Base-by-base conservation (phyloP, 2,113 vertebrate genomes). In the Lycaon pictus region DNA sequence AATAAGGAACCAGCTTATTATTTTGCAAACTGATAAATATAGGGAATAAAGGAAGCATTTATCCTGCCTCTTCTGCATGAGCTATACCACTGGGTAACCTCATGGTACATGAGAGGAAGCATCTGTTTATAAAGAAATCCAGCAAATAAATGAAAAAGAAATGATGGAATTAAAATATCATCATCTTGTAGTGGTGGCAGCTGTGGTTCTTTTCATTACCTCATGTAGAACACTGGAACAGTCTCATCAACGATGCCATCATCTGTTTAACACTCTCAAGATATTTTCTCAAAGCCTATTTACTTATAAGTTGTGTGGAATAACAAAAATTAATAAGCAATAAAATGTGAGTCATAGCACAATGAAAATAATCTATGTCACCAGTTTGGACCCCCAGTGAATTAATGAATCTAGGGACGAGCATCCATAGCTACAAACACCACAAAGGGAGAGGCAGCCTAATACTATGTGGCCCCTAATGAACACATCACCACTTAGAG, bases 291-390 rank as follows among this genome's bases (percentile, higher is more conserved):
- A 62, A 94, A 84, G 82, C 53, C 86, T 60, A 65, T 83, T 87
- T 94, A 93, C 71, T 80, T 67, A 67, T 35, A 77, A 53, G 29
- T 13, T 32, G n/a, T 80, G 69, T 62, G 22, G 53, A 77, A 90
- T 85, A 77, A 91, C 53, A 86, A 97, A 97, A 93, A 83, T 55
- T 88, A 93, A 79, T 72, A 71, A 88, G 92, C 88, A 77, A 69
- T 82, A 95, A 53, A 60, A 79, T 82, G 37, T 77, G 83, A 77
- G 48, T 77, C 60, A 23, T 20, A 60, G 60, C 32, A 79, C 82
- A 74, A 25, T 79, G 79, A 77, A 95, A 93, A 87, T 32, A 55
- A 35, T 19, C 0, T 11, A 23, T 7, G 35, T 37, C 72, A 55
- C 74, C n/a, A 29, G 53, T 48, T 53, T 94, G 62, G 69, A 37